Conservation (phyloP, 2,888 invertebrate species). For the Thymelicus sylvestris region DNA sequence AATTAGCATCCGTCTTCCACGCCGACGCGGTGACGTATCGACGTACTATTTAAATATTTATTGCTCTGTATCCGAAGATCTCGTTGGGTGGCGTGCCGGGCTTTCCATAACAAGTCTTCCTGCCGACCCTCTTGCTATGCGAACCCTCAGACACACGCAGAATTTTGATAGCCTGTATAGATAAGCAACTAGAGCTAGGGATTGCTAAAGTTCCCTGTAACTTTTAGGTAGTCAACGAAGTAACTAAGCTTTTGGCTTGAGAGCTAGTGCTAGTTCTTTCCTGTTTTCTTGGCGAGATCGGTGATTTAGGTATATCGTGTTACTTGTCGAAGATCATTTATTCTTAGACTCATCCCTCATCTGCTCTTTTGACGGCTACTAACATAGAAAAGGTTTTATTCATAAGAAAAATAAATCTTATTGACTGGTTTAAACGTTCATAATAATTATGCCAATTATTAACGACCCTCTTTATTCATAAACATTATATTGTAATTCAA, state of each 20-base stretch:
- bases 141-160: conserved; percentile 62
- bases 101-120: conserved; percentile 73
- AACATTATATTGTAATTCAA: too few relatives aligned
- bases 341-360: too few relatives aligned
- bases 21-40: conserved; percentile 10
- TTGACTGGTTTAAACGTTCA: too few relatives aligned
- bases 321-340: too few relatives aligned
- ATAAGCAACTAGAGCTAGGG: conserved; percentile 38
- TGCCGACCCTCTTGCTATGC: conserved; percentile 52
- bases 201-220: conserved; percentile 25
- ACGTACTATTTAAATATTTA: conserved; percentile 36
- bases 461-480: too few relatives aligned
- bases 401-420: too few relatives aligned
- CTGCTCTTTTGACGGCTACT: too few relatives aligned
- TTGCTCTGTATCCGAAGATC: conserved; percentile 38
- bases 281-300: too few relatives aligned
- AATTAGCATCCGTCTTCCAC: conserved; percentile 20
- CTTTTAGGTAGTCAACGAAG: neutral
- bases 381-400: too few relatives aligned
- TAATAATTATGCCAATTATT: too few relatives aligned
- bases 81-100: conserved; percentile 67
- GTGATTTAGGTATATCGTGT: too few relatives aligned
- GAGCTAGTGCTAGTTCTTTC: too few relatives aligned
- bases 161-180: conserved; percentile 68
- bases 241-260: neutral